phyloP scores from a whole-genome alignment of 2,113 vertebrate genomes.

The Brevimyrus niger region DNA sequence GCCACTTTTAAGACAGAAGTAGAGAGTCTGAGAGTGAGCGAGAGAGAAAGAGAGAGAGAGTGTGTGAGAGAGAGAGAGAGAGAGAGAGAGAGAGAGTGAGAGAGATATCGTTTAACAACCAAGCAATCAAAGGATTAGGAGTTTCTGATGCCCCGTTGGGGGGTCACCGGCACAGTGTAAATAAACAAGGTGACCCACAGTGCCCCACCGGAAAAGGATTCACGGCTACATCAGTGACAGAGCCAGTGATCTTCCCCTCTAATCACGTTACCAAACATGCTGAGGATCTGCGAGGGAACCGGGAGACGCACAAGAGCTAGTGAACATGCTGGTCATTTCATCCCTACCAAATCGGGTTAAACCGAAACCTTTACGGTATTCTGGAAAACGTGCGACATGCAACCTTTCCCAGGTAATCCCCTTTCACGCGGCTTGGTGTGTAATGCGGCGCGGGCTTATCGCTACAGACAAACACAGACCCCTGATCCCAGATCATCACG shows the following conservation, averaged over 20 bases:
- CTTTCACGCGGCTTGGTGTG: background rate
- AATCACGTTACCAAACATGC: background rate
- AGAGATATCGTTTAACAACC: constrained; percentile 21
- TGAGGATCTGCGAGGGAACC: background rate
- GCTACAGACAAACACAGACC: background rate
- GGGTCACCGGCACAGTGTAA: constrained; percentile 17
- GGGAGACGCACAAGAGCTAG: background rate
- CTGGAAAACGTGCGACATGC: background rate
- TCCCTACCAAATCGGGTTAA: background rate
- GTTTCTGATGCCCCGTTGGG: constrained; percentile 29
- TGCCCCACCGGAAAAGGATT: constrained; percentile 7
- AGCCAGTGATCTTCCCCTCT: background rate
- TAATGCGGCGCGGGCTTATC: background rate
- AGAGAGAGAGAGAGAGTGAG: background rate
- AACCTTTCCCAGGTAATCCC: background rate
- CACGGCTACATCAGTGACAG: background rate
- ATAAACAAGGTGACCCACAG: background rate
- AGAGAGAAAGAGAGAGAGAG: constrained; percentile 10
- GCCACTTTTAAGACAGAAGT: constrained; percentile 26
- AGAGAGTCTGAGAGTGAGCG: constrained; percentile 14
- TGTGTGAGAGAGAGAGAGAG: constrained; percentile 17
- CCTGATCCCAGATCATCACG: background rate
- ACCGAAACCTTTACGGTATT: background rate
- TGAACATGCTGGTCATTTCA: background rate
- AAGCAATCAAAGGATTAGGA: constrained; percentile 24